Conservation (phyloP, 2,113 vertebrate genomes). For the Piprites chloris region DNA sequence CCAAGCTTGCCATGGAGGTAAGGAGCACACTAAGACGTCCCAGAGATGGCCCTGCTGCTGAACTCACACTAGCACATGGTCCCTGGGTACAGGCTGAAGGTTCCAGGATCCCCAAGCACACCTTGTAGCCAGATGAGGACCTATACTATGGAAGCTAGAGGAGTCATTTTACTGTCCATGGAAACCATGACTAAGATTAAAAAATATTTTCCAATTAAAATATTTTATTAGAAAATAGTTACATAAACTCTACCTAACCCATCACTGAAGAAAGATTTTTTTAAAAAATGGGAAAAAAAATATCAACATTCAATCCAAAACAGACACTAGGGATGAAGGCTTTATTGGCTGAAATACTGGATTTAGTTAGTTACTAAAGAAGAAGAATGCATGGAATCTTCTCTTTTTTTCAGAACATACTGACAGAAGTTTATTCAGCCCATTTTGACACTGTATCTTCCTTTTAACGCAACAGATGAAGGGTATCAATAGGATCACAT, state of each 20-base stretch:
- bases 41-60: background rate
- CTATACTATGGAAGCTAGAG: background rate
- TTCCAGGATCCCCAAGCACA: background rate
- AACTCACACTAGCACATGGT: rapidly evolving
- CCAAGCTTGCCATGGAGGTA: background rate
- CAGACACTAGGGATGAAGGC: background rate
- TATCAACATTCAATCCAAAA: background rate
- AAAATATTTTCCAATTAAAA: background rate
- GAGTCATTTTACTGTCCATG: background rate
- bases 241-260: background rate
- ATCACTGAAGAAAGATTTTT: background rate
- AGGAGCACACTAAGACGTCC: background rate
- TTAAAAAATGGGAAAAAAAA: background rate
- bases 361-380: background rate
- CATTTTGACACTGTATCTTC: background rate
- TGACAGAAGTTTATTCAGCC: background rate
- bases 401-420: background rate
- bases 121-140: background rate
- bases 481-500: background rate
- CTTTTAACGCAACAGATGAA: background rate
- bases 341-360: background rate
- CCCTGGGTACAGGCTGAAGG: background rate
- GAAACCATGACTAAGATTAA: background rate
- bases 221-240: background rate
- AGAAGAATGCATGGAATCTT: background rate